Evolutionary conservation across 2,797 vertebrate species (phyloP).

Genomic region (Capromys pilorides): DNA sequence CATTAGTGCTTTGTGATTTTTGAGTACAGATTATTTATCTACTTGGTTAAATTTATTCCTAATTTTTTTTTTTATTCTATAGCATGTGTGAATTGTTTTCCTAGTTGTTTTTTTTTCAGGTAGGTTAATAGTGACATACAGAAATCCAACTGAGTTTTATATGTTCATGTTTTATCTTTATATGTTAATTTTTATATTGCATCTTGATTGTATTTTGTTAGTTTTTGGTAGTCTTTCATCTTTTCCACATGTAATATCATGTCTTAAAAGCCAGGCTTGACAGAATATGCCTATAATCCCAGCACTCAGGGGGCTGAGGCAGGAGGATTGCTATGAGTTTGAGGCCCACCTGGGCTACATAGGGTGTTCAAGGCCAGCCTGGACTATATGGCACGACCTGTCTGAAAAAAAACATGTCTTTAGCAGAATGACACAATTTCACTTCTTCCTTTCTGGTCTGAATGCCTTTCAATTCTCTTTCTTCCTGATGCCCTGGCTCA

Average conservation of each 20-base stretch:
- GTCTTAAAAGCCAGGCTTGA: neutral
- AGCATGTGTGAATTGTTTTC: neutral
- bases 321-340: neutral
- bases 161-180: neutral
- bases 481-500: neutral
- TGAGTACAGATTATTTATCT: neutral
- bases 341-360: neutral
- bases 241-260: neutral
- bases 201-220: neutral
- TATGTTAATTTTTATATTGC: neutral
- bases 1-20: neutral
- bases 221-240: neutral
- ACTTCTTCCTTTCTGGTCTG: neutral
- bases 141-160: neutral
- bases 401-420: neutral
- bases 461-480: neutral
- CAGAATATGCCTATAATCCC: neutral
- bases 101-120: neutral
- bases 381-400: neutral
- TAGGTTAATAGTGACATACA: neutral
- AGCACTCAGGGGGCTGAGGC: neutral
- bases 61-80: neutral
- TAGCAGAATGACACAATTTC: neutral
- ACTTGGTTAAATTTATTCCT: neutral
- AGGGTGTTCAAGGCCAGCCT: neutral